Evolutionary conservation across 1,140 invertebrate species (phyloP).

Genomic region (Melitaea cinxia): DNA sequence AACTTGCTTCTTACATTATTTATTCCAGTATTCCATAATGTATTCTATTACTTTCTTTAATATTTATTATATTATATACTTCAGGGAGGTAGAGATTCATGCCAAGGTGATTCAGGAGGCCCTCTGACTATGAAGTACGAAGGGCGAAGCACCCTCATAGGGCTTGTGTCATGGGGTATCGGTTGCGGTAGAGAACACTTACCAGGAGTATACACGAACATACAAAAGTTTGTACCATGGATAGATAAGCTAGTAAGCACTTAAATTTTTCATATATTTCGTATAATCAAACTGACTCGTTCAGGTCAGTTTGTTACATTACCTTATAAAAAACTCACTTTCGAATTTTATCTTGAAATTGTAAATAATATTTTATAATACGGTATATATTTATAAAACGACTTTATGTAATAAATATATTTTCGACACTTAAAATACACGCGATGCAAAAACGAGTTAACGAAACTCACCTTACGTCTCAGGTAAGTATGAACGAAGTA

Average conservation of each 20-base stretch:
- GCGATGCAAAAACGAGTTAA: not conserved
- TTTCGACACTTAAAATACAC: too few species aligned
- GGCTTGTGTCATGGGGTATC: constrained; percentile 95
- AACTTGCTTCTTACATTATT: too few species aligned
- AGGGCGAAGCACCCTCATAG: constrained; percentile 91
- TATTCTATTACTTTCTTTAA: too few species aligned
- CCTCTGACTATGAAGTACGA: constrained; percentile 91
- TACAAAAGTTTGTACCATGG: constrained; percentile 96
- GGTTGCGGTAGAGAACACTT: constrained; percentile 94
- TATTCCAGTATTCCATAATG: too few species aligned
- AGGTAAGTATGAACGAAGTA: not conserved
- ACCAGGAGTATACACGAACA: constrained; percentile 95
- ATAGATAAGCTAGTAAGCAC: constrained; percentile 84
- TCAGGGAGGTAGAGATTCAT: constrained; percentile 86
- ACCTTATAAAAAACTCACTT: not conserved
- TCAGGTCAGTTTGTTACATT: not conserved
- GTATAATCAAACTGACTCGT: not conserved
- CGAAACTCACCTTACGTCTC: not conserved
- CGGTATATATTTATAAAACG: too few species aligned
- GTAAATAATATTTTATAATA: too few species aligned
- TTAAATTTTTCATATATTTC: constrained; percentile 15
- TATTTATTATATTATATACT: too few species aligned
- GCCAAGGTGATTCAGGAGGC: constrained; percentile 92
- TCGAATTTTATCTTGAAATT: not conserved
- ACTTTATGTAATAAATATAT: too few species aligned